Base-by-base conservation (phyloP, 2,888 invertebrate genomes). In the Cheilosia pagana region DNA sequence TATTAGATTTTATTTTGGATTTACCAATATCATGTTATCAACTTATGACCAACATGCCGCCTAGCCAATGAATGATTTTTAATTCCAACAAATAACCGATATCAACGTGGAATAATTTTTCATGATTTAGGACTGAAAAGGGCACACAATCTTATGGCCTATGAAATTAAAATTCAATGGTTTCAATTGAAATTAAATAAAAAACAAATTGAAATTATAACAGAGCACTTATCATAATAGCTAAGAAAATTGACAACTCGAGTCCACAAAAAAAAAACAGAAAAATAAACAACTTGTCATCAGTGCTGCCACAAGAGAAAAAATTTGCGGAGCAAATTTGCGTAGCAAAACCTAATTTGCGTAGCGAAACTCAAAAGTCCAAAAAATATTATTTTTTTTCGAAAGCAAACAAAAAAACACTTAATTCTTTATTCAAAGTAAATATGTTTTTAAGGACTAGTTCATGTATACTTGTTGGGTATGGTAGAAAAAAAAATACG, bases 1-100 rank as follows among this genome's bases (percentile, higher is more conserved):
- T 53, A 41, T 7, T 25, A 35, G 35, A 21, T n/a, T 19, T 3
- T 10, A 25, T 19, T 60, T 52, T 31, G 16, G 43, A 53, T 53
- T 62, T 72, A 72, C 72, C 60, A 72, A 62, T 62, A 41, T 62
- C 72, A 72, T 72, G 72, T 72, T 72, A 72, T 62, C 60, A 52
- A 52, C 5, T 72, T 53, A 39, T 52, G 35, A 72, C 21, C 21
- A 53, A 53, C 43, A 57, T 53, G 43, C 52, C 72, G 72, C 52
- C 43, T 35, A 21, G 45, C 16, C 16, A 2, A 7, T n/a, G 8
- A 45, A 19, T 19, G 3, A 45, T 35, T 35, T 12, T 35, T 12
- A 12, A 12, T 35, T 35, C 16, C 43, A 45, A 45, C 7, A 45
- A 45, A 16, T 45, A 7, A 45, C 16, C n/a, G 16, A 7, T 8